phyloP scores from a whole-genome alignment of 2,113 vertebrate species.

The Melanocharis versteri region DNA sequence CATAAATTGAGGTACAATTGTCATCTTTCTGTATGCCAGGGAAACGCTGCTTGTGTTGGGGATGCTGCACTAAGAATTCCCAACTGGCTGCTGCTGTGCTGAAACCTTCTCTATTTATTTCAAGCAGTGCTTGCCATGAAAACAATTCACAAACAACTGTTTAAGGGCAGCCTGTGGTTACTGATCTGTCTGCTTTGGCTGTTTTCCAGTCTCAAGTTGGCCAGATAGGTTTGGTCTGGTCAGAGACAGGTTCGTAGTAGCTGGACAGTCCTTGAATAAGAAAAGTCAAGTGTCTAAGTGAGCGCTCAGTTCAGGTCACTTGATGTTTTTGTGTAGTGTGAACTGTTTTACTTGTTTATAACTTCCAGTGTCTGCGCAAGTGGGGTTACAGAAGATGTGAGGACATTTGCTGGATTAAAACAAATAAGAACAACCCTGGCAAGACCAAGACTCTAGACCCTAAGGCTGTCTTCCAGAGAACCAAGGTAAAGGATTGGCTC shows the following conservation, averaged over 20 bases:
- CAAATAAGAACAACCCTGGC: constrained; percentile 97
- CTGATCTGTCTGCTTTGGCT: not conserved
- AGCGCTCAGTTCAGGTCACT: not conserved
- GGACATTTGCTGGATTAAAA: constrained; percentile 99
- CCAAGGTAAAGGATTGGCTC: constrained; percentile 80
- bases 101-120: not conserved
- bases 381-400: constrained; percentile 98
- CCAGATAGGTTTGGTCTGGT: not conserved
- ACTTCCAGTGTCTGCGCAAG: constrained; percentile 84
- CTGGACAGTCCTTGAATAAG: not conserved
- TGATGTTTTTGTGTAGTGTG: not conserved
- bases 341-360: not conserved
- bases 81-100: not conserved
- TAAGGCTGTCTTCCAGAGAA: constrained; percentile 97
- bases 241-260: not conserved
- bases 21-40: not conserved
- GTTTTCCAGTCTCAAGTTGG: not conserved
- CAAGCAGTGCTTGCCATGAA: not conserved
- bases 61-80: not conserved
- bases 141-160: not conserved
- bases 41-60: not conserved
- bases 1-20: not conserved
- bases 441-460: constrained; percentile 96
- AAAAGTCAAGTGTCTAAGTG: not conserved
- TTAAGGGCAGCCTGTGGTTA: not conserved